Evolutionary conservation across 2,888 invertebrate genomes (phyloP).

Genomic region (Nomada ruficornis): DNA sequence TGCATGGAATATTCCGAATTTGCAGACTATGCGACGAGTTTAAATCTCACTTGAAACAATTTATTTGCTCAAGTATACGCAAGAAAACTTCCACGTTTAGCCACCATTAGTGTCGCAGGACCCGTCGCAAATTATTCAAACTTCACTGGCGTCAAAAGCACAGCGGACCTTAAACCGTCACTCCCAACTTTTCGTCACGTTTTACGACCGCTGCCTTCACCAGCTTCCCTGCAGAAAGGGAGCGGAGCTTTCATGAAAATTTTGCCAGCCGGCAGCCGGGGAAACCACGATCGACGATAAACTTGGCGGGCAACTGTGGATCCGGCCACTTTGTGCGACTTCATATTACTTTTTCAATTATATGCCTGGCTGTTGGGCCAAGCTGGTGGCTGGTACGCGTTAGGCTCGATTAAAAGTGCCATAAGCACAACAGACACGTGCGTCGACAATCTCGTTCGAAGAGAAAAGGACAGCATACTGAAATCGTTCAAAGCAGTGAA

Average conservation of each 20-base stretch:
- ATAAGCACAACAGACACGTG: conserved; percentile 28
- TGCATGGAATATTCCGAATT: no score
- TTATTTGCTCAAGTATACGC: background rate
- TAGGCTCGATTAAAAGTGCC: conserved; percentile 46
- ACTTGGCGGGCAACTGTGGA: conserved; percentile 48
- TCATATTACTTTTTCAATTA: conserved; percentile 66
- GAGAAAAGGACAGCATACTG: conserved; percentile 19
- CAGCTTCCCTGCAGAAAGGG: conserved; percentile 2
- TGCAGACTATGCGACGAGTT: no score
- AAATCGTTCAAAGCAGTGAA: conserved; percentile 9
- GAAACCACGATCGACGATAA: conserved; percentile 46
- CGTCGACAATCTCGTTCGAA: conserved; percentile 18
- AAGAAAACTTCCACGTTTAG: background rate
- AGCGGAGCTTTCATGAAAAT: conserved; percentile 26
- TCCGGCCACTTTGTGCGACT: conserved; percentile 55
- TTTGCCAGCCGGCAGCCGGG: conserved; percentile 6
- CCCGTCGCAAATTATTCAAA: background rate
- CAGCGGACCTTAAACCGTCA: background rate
- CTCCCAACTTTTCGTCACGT: conserved; percentile 24
- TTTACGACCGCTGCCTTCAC: conserved; percentile 29
- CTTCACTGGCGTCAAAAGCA: background rate
- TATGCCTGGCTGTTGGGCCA: conserved; percentile 44
- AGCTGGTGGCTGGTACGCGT: conserved; percentile 42
- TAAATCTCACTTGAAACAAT: no score
- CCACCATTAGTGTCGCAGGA: background rate